A percentile compares a stretch with the other conserved stretches of the same genome.
These are phyloP conservation scores for Thereva nobilitata DNA, from an alignment of 2,888 invertebrate genomes.

Conservation along the genomic window DNA sequence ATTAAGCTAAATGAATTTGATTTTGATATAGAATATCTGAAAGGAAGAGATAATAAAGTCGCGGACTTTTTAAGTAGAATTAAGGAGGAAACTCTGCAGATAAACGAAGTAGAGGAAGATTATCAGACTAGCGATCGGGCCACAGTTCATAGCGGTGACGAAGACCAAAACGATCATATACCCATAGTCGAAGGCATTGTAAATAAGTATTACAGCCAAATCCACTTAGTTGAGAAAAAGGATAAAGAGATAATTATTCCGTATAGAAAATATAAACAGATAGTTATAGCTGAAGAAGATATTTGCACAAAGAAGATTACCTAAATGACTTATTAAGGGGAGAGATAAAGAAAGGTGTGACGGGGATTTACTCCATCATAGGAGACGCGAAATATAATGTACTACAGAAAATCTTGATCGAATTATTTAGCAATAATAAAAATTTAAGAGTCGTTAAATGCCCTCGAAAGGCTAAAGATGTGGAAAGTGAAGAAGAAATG, in stretches of 20 bases:
- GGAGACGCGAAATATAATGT: neutral
- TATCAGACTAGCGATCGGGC: neutral
- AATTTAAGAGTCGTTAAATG: slow-evolving; percentile 3
- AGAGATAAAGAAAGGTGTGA: neutral
- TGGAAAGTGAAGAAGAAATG: neutral
- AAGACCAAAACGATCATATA: neutral
- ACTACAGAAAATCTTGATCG: slow-evolving; percentile 5
- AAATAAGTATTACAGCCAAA: slow-evolving; percentile 3
- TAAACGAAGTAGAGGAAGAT: neutral
- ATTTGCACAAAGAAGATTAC: slow-evolving; percentile 2
- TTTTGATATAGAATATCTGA: too few relatives aligned
- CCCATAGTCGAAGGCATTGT: slow-evolving; percentile 1
- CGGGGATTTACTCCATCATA: slow-evolving; percentile 2
- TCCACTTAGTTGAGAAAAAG: neutral
- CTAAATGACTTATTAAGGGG: slow-evolving; percentile 11
- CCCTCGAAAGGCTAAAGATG: neutral
- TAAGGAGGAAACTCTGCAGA: neutral
- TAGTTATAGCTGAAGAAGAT: neutral
- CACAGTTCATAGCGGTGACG: too few relatives aligned
- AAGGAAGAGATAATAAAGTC: neutral
- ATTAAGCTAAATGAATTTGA: neutral
- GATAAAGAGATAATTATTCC: neutral
- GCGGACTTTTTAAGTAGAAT: neutral
- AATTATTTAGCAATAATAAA: neutral
- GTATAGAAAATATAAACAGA: slow-evolving; percentile 1